A percentile compares a stretch with the other conserved stretches of the same genome.
These are phyloP conservation scores for Nothoprocta pentlandii DNA, from an alignment of 2,113 vertebrate species.

Conservation along the genomic window DNA sequence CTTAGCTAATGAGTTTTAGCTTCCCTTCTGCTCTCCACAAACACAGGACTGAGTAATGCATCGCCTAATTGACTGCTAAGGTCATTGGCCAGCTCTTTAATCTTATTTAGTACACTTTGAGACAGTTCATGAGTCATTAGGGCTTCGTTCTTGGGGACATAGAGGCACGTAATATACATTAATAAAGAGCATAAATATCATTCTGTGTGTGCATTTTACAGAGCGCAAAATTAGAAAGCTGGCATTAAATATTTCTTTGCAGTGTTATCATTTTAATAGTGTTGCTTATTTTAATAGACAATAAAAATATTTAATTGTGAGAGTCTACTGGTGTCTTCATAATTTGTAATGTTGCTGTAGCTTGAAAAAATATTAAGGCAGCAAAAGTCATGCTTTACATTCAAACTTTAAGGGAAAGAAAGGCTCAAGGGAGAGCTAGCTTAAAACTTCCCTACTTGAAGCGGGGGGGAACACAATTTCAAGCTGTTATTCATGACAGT, in stretches of 20 bases:
- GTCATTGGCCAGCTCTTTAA: slow-evolving; percentile 57
- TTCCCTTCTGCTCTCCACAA: slow-evolving; percentile 15
- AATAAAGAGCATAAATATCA: not conserved
- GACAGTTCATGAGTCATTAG: slow-evolving; percentile 52
- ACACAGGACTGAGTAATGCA: slow-evolving; percentile 21
- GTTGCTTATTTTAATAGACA: slow-evolving; percentile 6
- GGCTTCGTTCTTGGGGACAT: slow-evolving; percentile 22
- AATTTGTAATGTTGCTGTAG: not conserved
- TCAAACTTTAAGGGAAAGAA: slow-evolving; percentile 1
- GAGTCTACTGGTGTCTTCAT: not conserved
- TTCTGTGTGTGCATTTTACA: not conserved
- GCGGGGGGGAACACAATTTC: not conserved
- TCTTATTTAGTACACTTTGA: slow-evolving; percentile 57
- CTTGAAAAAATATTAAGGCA: not conserved
- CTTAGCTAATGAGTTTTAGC: slow-evolving; percentile 44
- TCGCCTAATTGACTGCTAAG: slow-evolving; percentile 55
- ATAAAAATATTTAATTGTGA: slow-evolving; percentile 35
- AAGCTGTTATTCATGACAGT: not conserved
- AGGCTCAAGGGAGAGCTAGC: not conserved
- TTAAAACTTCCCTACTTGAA: not conserved
- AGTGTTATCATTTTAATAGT: not conserved
- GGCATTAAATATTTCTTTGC: not conserved
- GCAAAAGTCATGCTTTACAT: slow-evolving; percentile 13
- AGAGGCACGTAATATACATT: not conserved
- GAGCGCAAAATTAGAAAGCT: not conserved